phyloP scores from a whole-genome alignment of 2,113 vertebrate genomes.

The Barnardius zonarius region DNA sequence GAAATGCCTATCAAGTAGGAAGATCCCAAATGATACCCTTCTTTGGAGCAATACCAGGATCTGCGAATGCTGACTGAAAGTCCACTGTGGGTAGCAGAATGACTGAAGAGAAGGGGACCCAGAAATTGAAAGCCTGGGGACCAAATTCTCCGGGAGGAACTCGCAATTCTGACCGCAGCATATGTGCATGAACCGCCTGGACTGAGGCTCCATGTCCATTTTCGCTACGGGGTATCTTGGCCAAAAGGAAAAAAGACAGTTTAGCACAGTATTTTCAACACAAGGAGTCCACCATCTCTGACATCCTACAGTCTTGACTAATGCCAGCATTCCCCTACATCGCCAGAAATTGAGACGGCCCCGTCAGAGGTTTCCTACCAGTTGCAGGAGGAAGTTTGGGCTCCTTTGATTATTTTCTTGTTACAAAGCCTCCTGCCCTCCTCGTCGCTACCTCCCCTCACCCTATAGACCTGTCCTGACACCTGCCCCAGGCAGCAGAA shows the following conservation, averaged over 20 bases:
- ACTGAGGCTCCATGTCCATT: neutral
- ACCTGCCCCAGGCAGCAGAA: neutral
- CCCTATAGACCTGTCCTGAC: neutral
- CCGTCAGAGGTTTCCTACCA: neutral
- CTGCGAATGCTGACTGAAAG: neutral
- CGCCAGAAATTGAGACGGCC: neutral
- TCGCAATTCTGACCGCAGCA: fast-evolving
- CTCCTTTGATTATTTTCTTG: neutral
- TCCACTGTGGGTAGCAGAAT: neutral
- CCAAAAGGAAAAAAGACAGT: neutral
- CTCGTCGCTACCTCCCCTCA: neutral
- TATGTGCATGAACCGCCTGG: neutral
- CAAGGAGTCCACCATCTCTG: neutral
- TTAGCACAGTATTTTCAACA: neutral
- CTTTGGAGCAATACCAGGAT: neutral
- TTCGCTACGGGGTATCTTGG: neutral
- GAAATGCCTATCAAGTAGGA: neutral
- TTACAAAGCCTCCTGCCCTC: neutral
- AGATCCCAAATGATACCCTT: neutral
- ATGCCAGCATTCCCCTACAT: neutral
- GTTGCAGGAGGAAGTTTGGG: neutral
- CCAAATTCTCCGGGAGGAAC: neutral
- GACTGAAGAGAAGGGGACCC: neutral
- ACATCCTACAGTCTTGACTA: neutral
- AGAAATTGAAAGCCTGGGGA: neutral